Evolutionary conservation across 2,113 vertebrate species (phyloP).

Genomic region (Cyprichromis sp.): DNA sequence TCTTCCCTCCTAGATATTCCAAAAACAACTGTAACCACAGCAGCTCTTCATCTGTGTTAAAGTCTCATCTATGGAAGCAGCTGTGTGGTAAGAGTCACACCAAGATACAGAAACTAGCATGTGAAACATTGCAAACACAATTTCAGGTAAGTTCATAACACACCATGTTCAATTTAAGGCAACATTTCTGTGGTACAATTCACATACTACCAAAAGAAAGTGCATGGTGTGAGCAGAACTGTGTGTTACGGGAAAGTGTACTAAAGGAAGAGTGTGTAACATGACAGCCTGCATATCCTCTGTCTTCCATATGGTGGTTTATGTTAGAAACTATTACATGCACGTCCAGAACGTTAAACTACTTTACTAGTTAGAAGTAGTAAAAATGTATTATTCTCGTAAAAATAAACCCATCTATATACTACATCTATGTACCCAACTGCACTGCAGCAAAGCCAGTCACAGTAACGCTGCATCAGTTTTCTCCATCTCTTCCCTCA

Average conservation of each 20-base stretch:
- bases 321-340: neutral
- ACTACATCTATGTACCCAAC: neutral
- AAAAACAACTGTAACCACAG: neutral
- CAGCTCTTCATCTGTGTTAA: neutral
- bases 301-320: neutral
- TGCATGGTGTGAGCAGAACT: neutral
- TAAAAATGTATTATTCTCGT: neutral
- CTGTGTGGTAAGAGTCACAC: neutral
- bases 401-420: neutral
- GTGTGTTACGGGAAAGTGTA: neutral
- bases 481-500: neutral
- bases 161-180: neutral
- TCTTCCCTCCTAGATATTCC: neutral
- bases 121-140: neutral
- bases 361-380: neutral
- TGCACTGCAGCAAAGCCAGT: neutral
- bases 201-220: neutral
- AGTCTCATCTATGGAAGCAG: neutral
- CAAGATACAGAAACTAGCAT: neutral
- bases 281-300: neutral
- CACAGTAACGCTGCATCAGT: neutral
- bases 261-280: neutral
- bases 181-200: neutral
- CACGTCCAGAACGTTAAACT: neutral
- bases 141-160: neutral